These are phyloP conservation scores for Porites lutea DNA, from an alignment of 64 coral and sea anemone genomes.

Conservation along the genomic window DNA sequence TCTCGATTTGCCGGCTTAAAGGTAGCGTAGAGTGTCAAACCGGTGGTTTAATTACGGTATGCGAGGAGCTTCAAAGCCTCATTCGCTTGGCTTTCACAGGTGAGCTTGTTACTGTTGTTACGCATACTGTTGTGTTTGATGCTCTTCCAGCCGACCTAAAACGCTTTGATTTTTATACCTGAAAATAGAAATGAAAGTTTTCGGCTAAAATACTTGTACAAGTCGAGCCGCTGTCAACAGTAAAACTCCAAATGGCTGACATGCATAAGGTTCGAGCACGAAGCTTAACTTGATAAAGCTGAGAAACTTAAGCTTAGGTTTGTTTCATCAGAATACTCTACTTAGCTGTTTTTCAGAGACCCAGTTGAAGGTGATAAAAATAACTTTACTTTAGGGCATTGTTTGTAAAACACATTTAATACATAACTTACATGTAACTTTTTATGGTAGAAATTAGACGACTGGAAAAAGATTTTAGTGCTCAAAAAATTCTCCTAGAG, in stretches of 20 bases:
- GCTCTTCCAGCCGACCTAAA: neutral
- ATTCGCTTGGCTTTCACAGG: slow-evolving; percentile 83
- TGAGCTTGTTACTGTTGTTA: neutral
- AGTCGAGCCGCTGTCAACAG: no score
- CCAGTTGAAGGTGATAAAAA: no score
- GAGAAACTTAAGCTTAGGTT: no score
- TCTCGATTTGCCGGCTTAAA: slow-evolving; percentile 97
- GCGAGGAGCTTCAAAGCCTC: slow-evolving; percentile 93
- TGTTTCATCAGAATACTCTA: no score
- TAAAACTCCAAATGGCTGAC: no score
- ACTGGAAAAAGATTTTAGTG: slow-evolving; percentile 73
- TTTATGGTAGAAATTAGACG: slow-evolving; percentile 68
- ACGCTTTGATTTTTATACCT: neutral
- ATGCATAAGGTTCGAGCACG: no score
- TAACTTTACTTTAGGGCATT: neutral
- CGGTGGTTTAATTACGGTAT: slow-evolving; percentile 92
- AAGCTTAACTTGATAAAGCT: no score
- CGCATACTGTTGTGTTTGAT: neutral
- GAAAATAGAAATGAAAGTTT: neutral
- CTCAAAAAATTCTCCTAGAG: slow-evolving; percentile 66
- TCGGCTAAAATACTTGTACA: no score
- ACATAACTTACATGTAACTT: neutral
- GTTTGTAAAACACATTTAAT: no score
- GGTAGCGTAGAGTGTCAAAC: slow-evolving; percentile 97
- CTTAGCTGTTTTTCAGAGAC: no score